phyloP scores from a whole-genome alignment of 2,797 vertebrate species.

The Squalus acanthias region DNA sequence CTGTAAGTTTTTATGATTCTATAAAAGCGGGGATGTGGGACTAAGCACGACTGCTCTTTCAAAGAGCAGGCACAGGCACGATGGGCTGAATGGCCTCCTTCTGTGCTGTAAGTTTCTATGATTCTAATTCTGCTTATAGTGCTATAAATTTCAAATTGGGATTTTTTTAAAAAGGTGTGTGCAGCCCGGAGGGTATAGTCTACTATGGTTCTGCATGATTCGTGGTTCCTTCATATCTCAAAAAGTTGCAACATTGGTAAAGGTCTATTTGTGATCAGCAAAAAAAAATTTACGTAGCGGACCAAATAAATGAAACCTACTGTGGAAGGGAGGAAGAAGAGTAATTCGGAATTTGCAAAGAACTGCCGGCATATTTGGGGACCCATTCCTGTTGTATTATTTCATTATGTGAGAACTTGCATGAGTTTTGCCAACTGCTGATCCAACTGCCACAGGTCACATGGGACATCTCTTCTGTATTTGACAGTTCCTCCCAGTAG shows the following conservation, averaged over 20 bases:
- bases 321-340: neutral
- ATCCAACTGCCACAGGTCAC: neutral
- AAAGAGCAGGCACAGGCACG: neutral
- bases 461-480: neutral
- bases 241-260: neutral
- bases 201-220: neutral
- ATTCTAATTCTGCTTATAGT: neutral
- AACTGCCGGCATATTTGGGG: neutral
- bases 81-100: neutral
- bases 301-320: neutral
- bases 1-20: neutral
- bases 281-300: neutral
- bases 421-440: no score
- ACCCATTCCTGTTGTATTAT: neutral
- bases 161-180: neutral
- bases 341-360: neutral
- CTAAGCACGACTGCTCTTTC: neutral
- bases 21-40: neutral
- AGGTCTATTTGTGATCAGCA: neutral
- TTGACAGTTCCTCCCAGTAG: neutral
- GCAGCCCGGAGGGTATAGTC: neutral
- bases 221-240: neutral
- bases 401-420: neutral
- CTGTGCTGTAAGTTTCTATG: neutral
- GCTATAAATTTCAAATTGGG: neutral